Evolutionary conservation across 2,113 vertebrate species (phyloP), one percentile per base, ranked within the genome.

Genomic region (Chascanopsetta lugubris): DNA sequence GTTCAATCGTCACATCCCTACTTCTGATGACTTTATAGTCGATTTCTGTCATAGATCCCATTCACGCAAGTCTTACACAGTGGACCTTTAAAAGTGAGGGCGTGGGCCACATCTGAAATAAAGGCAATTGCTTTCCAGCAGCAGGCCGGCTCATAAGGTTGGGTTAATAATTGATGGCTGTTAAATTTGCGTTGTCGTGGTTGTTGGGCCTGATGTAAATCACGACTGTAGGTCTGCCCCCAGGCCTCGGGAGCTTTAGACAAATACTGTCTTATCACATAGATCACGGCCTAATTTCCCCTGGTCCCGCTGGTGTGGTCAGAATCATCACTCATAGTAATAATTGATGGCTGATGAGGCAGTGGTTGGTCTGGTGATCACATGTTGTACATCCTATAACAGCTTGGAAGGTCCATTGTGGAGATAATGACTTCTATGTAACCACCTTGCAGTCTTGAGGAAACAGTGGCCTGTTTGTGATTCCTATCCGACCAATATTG

Each of bases 111-210:
- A 62, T 65, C 24, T 26, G 10, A 8, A 40, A 46, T 21, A 26
- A 5, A 74, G 66, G 78, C 51, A 71, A 49, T 38, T 11, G 34
- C n/a, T 47, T 7, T 26, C 21, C 29, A 20, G 27, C 34, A 70
- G 53, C 40, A 32, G n/a, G 42, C 32, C 32, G 45, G 66, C 63
- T 56, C 26, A 36, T 53, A 27, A 60, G 21, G 3, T 40, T 27
- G 13, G 25, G 51, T 82, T 63, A 72, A 80, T 80, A 61, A 80
- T 84, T 66, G 40, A 82, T 83, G 61, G 15, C 29, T 67, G 61
- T 68, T 73, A 73, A 68, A 80, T 68, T 45, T 59, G 36, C 64
- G 72, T 69, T 62, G 43, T 24, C 11, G 61, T 30, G 73, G 40
- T 86, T 60, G 74, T 55, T 59, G 11, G 40, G 38, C 43, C 63